Percentiles rank a stretch among this genome's conserved stretches.
Conservation (phyloP, 2,113 vertebrate species). For the Myiagra hebetior region DNA sequence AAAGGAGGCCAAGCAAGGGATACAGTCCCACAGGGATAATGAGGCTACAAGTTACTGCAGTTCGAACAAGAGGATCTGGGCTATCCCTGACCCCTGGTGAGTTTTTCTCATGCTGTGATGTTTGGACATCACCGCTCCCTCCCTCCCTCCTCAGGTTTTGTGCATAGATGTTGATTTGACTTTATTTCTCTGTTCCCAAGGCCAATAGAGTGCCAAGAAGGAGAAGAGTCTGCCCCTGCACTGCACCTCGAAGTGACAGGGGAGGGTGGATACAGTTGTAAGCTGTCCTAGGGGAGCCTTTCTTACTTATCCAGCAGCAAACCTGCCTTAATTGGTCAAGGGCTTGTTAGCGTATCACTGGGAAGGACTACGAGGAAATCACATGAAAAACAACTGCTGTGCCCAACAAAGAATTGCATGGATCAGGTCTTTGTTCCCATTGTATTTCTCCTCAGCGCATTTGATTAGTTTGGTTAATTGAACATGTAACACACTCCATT, state of each 20-base stretch:
- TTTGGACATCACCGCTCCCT: background rate
- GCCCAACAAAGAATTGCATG: background rate
- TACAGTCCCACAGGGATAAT: rapidly evolving
- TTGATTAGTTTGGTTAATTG: slow-evolving; percentile 59
- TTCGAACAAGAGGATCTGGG: background rate
- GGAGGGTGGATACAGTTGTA: rapidly evolving
- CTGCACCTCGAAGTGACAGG: background rate
- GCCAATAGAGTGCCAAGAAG: background rate
- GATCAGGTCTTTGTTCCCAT: background rate
- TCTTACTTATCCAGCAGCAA: background rate
- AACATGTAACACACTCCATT: slow-evolving; percentile 43
- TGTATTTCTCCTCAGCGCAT: background rate
- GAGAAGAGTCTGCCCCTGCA: background rate
- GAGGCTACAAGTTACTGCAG: no score
- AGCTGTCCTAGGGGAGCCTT: background rate
- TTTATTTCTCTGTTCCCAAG: background rate
- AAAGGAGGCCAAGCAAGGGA: background rate
- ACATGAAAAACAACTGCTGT: background rate
- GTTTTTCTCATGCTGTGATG: background rate
- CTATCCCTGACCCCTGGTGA: rapidly evolving
- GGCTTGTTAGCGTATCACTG: background rate
- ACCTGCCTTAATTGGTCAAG: background rate
- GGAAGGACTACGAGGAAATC: background rate
- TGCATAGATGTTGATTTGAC: background rate
- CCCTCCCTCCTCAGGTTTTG: background rate